These are phyloP conservation scores for Nannoperca obscura DNA, from an alignment of 2,797 vertebrate genomes.

Conservation along the genomic window DNA sequence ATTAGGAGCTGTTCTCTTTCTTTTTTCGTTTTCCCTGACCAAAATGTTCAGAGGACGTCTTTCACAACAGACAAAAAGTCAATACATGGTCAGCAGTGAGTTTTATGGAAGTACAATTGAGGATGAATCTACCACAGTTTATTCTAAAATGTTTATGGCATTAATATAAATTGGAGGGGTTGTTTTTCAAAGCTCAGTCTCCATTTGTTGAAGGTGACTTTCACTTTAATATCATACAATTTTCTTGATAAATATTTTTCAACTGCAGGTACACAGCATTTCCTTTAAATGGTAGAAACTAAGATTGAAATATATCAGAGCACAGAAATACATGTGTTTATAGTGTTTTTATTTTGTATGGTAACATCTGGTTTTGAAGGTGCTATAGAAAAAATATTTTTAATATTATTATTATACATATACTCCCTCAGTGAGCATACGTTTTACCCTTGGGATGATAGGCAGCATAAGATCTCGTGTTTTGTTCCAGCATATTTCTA, in stretches of 20 bases:
- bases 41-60: conserved; percentile 34
- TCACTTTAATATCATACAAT: conserved; percentile 34
- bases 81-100: conserved; percentile 15
- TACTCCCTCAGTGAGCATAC: conserved; percentile 49
- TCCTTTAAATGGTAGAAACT: conserved; percentile 18
- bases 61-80: conserved; percentile 36
- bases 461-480: conserved; percentile 78
- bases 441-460: conserved; percentile 55
- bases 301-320: conserved; percentile 16
- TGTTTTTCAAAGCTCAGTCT: conserved; percentile 25
- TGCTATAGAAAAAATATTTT: no score
- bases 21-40: not conserved
- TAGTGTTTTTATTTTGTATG: no score
- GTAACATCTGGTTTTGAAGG: no score
- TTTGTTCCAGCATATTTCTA: conserved; percentile 84
- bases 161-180: conserved; percentile 7
- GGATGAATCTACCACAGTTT: conserved; percentile 12
- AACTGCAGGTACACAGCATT: conserved; percentile 5
- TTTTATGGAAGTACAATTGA: conserved; percentile 17
- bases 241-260: conserved; percentile 4
- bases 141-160: conserved; percentile 29
- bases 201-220: conserved; percentile 54
- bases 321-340: not conserved
- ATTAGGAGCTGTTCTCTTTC: conserved; percentile 38
- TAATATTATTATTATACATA: not conserved